Evolutionary conservation across 2,797 vertebrate species (phyloP).

Genomic region (Acanthurus leucopareius): DNA sequence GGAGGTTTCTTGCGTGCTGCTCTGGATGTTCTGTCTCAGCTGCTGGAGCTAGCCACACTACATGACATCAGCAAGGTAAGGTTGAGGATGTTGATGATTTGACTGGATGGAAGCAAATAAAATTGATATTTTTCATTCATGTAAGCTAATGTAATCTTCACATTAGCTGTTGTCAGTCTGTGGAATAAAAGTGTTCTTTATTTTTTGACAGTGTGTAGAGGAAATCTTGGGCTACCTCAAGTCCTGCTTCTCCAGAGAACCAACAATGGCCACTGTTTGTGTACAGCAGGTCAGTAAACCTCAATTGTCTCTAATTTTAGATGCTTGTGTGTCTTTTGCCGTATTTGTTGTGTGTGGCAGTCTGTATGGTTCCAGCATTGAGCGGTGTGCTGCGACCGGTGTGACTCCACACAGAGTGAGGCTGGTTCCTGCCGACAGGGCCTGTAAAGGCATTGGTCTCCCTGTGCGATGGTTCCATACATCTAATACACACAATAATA

Average conservation of each 20-base stretch:
- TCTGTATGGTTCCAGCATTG: slow-evolving; percentile 73
- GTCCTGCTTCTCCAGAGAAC: slow-evolving; percentile 96
- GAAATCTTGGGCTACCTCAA: slow-evolving; percentile 97
- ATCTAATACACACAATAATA: slow-evolving; percentile 22
- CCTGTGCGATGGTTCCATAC: slow-evolving; percentile 86
- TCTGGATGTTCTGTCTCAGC: slow-evolving; percentile 95
- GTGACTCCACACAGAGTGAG: slow-evolving; percentile 77
- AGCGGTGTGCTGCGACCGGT: slow-evolving; percentile 72
- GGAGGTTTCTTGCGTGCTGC: slow-evolving; percentile 92
- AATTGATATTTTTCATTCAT: not conserved
- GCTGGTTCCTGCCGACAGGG: slow-evolving; percentile 85
- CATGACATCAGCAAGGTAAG: slow-evolving; percentile 96
- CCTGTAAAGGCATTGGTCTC: slow-evolving; percentile 74
- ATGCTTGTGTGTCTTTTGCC: not conserved
- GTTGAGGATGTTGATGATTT: not conserved
- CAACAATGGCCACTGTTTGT: slow-evolving; percentile 96
- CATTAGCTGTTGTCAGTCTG: not conserved
- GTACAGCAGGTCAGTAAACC: slow-evolving; percentile 93
- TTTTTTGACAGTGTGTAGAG: slow-evolving; percentile 91
- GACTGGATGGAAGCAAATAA: not conserved
- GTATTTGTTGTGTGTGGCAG: slow-evolving; percentile 61
- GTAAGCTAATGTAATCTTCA: not conserved
- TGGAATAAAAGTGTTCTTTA: not conserved
- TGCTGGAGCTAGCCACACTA: slow-evolving; percentile 95
- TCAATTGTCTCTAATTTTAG: not conserved